Base-by-base conservation (phyloP, 2,888 invertebrate genomes). In the Drosophila leonis region DNA sequence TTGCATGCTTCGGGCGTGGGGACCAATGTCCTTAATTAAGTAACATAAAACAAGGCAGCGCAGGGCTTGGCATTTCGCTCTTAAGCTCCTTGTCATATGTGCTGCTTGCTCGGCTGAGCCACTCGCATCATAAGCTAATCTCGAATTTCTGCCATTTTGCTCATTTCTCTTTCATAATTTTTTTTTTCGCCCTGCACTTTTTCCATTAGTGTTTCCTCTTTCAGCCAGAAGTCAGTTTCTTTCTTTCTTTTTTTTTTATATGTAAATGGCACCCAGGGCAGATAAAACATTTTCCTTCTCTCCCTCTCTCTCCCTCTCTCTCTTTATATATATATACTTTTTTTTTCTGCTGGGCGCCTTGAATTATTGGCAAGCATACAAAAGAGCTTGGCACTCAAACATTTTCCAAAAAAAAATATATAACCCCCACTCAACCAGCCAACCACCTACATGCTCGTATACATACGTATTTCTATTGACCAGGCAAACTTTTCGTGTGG, bases 21-120 rank as follows among this genome's bases (percentile, higher is more conserved):
- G 88, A 88, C 78, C 88, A 85, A 82, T 88, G 83, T 73, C 63
- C 89, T 81, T 84, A 84, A 84, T 84, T 88, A 88, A 84, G 81
- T 81, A 82, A 81, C 65, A 48, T 55, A 7, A 33, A 72, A 64
- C 69, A 67, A 20, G 13, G 6, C 37, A 13, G 13, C 4, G 18
- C 20, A 9, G 51, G n/a, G 27, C 12, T 1, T 10, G 15, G 41
- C 18, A 7, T 15, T 29, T 2, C 49, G 56, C 62, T 41, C 41
- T 52, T 75, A 68, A 78, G 75, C 74, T 62, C 18, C 78, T 69
- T 80, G 75, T 78, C 83, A 83, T 83, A 80, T 88, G 81, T 85
- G 75, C 63, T 76, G 74, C 64, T 51, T 51, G 67, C 75, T 72
- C 70, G 51, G 64, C 61, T 82, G 70, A 79, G 79, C 61, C 72